Evolutionary conservation across 2,797 vertebrate genomes (phyloP).

Genomic region (Mycteria americana): DNA sequence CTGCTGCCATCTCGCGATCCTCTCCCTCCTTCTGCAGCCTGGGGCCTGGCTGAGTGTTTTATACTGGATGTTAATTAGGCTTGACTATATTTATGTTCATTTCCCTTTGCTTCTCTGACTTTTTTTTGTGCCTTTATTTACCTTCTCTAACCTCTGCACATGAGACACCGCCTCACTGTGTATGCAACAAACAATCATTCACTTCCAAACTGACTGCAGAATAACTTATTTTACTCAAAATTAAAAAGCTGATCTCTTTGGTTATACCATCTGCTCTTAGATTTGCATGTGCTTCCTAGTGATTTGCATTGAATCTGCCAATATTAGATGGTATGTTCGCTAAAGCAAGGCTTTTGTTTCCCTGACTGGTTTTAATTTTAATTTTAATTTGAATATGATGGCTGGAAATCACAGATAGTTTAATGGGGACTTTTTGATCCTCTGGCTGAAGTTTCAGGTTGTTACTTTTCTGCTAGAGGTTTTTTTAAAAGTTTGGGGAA

Average conservation of each 20-base stretch:
- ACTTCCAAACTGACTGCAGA: neutral
- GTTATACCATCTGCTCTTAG: neutral
- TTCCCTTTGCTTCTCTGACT: neutral
- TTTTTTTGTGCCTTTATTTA: neutral
- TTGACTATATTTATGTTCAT: neutral
- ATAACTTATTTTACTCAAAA: neutral
- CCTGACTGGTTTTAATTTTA: neutral
- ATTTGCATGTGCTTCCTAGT: neutral
- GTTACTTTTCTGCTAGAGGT: neutral
- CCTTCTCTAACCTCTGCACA: neutral
- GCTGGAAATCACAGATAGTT: neutral
- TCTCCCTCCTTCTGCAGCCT: neutral
- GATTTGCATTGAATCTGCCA: neutral
- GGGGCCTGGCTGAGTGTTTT: neutral
- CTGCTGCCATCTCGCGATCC: accelerated
- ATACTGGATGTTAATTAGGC: neutral
- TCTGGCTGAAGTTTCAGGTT: neutral
- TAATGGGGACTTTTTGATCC: neutral
- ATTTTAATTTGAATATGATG: neutral
- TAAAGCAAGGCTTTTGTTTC: neutral
- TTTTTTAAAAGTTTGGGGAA: neutral
- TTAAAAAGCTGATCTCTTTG: neutral
- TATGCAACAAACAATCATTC: neutral
- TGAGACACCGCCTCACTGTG: accelerated
- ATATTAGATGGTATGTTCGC: neutral